Percentiles rank a stretch among this genome's conserved stretches.
Conservation (phyloP, 1,140 invertebrate genomes). For the Panagrolaimus sp. region DNA sequence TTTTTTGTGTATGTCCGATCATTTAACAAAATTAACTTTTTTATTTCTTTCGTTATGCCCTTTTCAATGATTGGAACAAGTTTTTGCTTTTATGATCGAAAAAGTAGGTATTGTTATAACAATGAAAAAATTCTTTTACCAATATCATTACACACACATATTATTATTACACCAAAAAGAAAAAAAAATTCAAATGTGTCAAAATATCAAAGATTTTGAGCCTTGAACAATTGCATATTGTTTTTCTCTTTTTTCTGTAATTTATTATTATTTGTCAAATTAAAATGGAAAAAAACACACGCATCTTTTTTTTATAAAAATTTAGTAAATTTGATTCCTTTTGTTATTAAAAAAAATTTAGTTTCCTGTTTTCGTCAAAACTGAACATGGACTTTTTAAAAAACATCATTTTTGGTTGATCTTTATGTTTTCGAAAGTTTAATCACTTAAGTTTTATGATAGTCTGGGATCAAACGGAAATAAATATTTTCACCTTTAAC, state of each 20-base stretch:
- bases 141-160: too few species aligned
- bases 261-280: too few species aligned
- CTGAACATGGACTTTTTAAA: background rate
- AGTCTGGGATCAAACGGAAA: background rate
- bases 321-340: background rate
- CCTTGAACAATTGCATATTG: too few species aligned
- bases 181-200: too few species aligned
- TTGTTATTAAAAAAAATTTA: background rate
- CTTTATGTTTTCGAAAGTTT: background rate
- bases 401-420: constrained; percentile 46
- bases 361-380: background rate
- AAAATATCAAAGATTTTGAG: too few species aligned
- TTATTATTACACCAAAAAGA: too few species aligned
- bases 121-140: background rate
- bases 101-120: background rate
- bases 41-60: background rate
- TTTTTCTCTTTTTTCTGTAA: too few species aligned
- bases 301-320: constrained; percentile 32
- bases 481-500: too few species aligned
- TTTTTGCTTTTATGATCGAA: background rate
- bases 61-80: background rate
- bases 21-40: too few species aligned
- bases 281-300: too few species aligned
- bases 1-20: too few species aligned
- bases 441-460: constrained; percentile 2